Evolutionary conservation across 1,140 invertebrate species (phyloP), one percentile per base, ranked within the genome.

Genomic region (Camponotus pennsylvanicus): DNA sequence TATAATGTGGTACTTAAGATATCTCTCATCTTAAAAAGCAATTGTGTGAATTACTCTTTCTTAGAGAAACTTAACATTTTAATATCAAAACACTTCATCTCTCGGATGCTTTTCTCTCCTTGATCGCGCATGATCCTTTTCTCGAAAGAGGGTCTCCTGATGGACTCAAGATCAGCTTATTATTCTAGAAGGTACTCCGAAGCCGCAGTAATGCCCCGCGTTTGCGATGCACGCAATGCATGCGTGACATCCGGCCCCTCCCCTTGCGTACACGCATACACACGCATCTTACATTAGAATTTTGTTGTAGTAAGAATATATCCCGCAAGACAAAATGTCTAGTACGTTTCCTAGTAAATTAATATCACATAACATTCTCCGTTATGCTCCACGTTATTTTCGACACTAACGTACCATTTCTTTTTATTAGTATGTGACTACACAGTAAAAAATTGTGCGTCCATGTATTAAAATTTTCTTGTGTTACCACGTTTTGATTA

Each of bases 201-300:
- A 80, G 86, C 64, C 77, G 61, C 55, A 66, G 66, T 64, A 45
- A 61, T 78, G 21, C 64, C 59, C 86, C 77, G 66, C 63, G 85
- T 63, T 88, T 88, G 88, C 90, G 45, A 70, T 69, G 87, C 92
- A 92, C 91, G 92, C 88, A 91, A 89, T 63, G 89, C 66, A 91
- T 55, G 90, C 92, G 92, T 93, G 93, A 93, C 92, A 89, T 93
- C 93, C 93, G 91, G 92, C 86, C 89, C 87, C 89, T 67, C 78
- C 89, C 71, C 75, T 83, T 70, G 55, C 73, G 15, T 49, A 66
- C 11, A 40, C n/a, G 4, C 55, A 42, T 40, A 45, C 45, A 37
- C 61, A 32, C 61, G 70, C 45, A 86, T 85, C 79, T 88, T 80
- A 52, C 49, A 52, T 52, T 52, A 52, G 77, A 73, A 86, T 88